Conservation (phyloP, 2,888 invertebrate genomes). For the Ormyrus nitidulus region DNA sequence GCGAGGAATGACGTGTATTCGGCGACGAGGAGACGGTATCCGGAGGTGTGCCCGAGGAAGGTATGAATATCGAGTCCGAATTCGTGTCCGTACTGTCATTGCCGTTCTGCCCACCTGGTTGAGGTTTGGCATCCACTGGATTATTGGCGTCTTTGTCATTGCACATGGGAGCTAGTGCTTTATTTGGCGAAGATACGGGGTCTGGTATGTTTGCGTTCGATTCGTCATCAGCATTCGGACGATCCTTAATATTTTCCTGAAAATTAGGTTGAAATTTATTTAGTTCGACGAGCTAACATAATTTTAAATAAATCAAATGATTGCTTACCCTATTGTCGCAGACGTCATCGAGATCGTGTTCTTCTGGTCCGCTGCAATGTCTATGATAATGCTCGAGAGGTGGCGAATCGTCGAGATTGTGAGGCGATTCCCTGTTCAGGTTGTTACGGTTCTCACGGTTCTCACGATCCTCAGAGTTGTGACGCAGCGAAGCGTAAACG, state of each 20-base stretch:
- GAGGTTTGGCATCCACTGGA: not conserved
- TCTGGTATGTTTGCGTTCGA: slow-evolving; percentile 36
- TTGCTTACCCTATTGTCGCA: slow-evolving; percentile 45
- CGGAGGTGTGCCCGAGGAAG: slow-evolving; percentile 63
- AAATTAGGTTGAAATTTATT: not conserved
- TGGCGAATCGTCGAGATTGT: slow-evolving; percentile 13
- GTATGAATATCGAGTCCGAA: slow-evolving; percentile 64
- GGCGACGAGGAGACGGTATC: slow-evolving; percentile 68
- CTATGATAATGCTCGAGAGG: slow-evolving; percentile 40
- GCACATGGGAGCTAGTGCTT: slow-evolving; percentile 41
- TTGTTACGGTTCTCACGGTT: slow-evolving; percentile 62
- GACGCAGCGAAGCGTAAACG: slow-evolving; percentile 65
- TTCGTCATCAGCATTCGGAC: slow-evolving; percentile 9
- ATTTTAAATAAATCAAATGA: too few species aligned
- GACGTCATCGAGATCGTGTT: slow-evolving; percentile 37
- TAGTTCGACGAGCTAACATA: too few species aligned
- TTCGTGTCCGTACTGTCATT: slow-evolving; percentile 68
- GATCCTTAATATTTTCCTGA: not conserved
- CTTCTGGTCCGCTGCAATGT: slow-evolving; percentile 37
- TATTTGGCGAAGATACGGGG: not conserved
- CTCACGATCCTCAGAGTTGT: slow-evolving; percentile 62
- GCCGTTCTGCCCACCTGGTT: slow-evolving; percentile 59
- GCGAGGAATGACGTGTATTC: slow-evolving; percentile 70
- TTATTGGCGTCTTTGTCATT: slow-evolving; percentile 9
- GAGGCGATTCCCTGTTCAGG: not conserved